Evolutionary conservation across 2,113 vertebrate species (phyloP).

Genomic region (Seriola dumerili): DNA sequence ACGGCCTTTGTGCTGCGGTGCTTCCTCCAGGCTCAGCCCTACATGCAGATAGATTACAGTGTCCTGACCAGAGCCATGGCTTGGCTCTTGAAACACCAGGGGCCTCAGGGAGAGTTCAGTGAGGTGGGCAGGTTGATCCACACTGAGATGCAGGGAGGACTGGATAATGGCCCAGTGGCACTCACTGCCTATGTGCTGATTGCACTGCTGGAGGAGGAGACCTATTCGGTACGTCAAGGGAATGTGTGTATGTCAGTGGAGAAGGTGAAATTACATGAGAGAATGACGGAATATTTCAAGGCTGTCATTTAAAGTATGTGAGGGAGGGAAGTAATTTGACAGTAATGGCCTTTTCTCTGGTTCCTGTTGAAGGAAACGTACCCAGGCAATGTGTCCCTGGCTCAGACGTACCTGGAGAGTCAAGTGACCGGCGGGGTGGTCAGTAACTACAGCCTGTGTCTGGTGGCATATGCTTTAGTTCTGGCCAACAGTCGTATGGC

Average conservation of each 20-base stretch:
- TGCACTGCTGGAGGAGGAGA: conserved; percentile 85
- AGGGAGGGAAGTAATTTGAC: background rate
- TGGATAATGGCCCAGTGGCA: conserved; percentile 80
- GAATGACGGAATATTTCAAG: background rate
- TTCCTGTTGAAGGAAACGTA: conserved; percentile 77
- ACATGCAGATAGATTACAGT: conserved; percentile 85
- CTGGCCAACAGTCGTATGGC: conserved; percentile 82
- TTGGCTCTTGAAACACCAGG: conserved; percentile 88
- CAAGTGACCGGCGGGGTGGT: conserved; percentile 80
- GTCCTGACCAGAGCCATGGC: conserved; percentile 83
- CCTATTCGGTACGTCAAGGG: conserved; percentile 78
- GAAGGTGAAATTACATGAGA: background rate
- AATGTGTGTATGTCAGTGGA: background rate
- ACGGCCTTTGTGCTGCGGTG: conserved; percentile 93
- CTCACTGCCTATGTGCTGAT: conserved; percentile 92
- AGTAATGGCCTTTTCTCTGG: background rate
- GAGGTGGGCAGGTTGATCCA: conserved; percentile 90
- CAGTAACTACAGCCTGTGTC: conserved; percentile 90
- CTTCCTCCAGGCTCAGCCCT: conserved; percentile 88
- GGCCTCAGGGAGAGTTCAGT: conserved; percentile 86
- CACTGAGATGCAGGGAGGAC: conserved; percentile 88
- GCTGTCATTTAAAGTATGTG: too few relatives aligned
- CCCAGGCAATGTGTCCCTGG: conserved; percentile 57
- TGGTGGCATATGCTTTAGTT: conserved; percentile 87
- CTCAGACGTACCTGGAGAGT: conserved; percentile 86